Evolutionary conservation across 2,797 vertebrate species (phyloP), one percentile per base, ranked within the genome.

Genomic region (Gymnothorax javanicus): DNA sequence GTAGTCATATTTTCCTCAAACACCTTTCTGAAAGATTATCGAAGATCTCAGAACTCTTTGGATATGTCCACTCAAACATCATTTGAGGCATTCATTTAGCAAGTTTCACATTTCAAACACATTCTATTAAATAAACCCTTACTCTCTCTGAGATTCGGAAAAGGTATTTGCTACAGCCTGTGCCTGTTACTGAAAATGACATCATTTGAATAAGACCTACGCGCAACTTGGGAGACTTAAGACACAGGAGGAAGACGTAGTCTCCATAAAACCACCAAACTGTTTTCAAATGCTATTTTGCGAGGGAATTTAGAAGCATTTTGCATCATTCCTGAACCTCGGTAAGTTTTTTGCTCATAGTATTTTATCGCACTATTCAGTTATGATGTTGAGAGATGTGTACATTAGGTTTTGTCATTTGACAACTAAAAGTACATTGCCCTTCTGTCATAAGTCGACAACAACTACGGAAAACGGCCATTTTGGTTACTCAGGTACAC

Each of bases 221-320:
- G 13, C 33, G 17, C 52, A 50, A 73, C 27, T 73, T 43, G 52
- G 13, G 52, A 52, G 33, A 77, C 33, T 17, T 73, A 25, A 73
- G 33, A 33, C 11, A 25, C 69, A 43, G 73, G 11, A 50, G 73
- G 73, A 77, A 77, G 73, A 77, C 73, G 17, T 3, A 4, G 7
- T 33, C 73, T 77, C 73, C 33, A 43, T 77, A 73, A 33, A 15
- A 77, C 33, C 7, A 52, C 27, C 13, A 50, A 17, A 43, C 9
- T 73, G 25, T 8, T 73, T 77, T 17, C 43, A 15, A 17, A 2
- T 50, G 73, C 13, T 12, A 50, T 50, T 50, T 4, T 33, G 33
- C 23, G 25, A 27, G 89, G 92, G 92, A 91, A 91, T 92, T 91
- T 58, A 57, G 27, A 43, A 8, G 58, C 13, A 59, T 59, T 59